phyloP scores from a whole-genome alignment of 2,888 invertebrate genomes.

The Nezara viridula region DNA sequence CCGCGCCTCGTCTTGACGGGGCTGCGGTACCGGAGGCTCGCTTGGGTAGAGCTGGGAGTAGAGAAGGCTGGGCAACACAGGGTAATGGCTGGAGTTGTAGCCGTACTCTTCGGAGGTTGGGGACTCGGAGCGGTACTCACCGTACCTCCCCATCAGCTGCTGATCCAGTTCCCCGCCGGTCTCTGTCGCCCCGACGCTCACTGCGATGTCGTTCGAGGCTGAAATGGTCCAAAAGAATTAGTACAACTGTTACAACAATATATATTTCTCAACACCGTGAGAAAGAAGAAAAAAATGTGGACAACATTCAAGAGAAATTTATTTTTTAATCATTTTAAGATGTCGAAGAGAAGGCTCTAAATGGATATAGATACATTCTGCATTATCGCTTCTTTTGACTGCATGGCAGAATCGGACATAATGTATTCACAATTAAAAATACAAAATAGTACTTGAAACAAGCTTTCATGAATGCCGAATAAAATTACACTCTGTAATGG shows the following conservation, averaged over 20 bases:
- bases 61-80: constrained; percentile 84
- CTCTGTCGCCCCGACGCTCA: constrained; percentile 66
- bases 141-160: constrained; percentile 68
- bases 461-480: no score
- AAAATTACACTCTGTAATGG: no score
- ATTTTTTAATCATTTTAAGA: no score
- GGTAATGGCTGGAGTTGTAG: constrained; percentile 67
- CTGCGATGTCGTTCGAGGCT: constrained; percentile 19
- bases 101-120: constrained; percentile 75
- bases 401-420: no score
- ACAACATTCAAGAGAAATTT: no score
- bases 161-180: constrained; percentile 72
- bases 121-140: constrained; percentile 69
- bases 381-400: no score
- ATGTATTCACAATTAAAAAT: no score
- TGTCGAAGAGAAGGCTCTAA: no score
- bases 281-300: no score
- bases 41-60: constrained; percentile 80
- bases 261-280: background rate
- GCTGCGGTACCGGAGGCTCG: constrained; percentile 62
- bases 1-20: constrained; percentile 62
- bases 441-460: no score
- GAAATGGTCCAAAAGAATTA: background rate
- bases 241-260: no score
- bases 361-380: no score